These are phyloP conservation scores for Callipepla californica DNA, from an alignment of 2,113 vertebrate genomes.

Conservation along the genomic window DNA sequence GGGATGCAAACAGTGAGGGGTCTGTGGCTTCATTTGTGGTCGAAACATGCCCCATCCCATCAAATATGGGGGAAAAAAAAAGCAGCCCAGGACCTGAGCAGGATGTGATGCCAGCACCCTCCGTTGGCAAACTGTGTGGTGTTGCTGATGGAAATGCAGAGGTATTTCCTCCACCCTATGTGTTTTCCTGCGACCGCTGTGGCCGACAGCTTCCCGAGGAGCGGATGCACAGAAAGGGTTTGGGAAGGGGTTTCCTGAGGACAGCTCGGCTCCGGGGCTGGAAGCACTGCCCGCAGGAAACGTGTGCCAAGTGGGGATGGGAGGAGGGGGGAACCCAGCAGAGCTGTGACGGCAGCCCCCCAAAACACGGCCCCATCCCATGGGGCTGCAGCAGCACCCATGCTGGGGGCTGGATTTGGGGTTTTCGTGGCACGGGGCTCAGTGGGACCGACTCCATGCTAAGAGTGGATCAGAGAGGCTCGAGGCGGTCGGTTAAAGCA, in stretches of 20 bases:
- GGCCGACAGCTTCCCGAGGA: not conserved
- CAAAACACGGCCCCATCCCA: not conserved
- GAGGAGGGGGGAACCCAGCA: not conserved
- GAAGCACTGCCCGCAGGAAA: not conserved
- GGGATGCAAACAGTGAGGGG: accelerated
- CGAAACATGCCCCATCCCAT: not conserved
- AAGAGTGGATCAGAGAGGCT: not conserved
- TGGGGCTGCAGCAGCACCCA: not conserved
- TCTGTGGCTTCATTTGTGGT: not conserved
- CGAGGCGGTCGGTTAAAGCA: not conserved
- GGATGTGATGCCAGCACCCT: not conserved
- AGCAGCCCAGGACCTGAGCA: not conserved
- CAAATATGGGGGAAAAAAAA: not conserved
- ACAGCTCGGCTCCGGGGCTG: not conserved
- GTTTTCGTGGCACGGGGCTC: accelerated
- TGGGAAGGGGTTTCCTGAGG: conserved; percentile 1
- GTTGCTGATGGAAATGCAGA: not conserved
- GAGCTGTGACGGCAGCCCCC: not conserved
- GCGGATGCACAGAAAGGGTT: not conserved
- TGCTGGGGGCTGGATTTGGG: not conserved
- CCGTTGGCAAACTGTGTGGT: not conserved
- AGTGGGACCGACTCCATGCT: not conserved
- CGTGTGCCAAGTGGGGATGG: accelerated
- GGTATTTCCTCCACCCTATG: not conserved
- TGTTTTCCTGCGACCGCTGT: not conserved